phyloP scores from a whole-genome alignment of 2,797 vertebrate genomes.

The Falco peregrinus region DNA sequence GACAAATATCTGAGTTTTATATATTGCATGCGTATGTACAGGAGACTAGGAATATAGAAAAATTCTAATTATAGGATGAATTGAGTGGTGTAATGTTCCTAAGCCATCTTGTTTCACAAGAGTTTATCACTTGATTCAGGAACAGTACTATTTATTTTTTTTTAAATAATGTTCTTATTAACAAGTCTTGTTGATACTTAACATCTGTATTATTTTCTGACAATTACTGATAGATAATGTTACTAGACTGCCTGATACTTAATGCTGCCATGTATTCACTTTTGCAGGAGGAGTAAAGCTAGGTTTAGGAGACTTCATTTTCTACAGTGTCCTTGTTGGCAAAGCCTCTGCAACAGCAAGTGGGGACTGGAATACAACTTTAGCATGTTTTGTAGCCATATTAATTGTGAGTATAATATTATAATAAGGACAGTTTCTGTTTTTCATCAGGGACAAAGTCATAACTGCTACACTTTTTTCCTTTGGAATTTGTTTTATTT shows the following conservation, averaged over 20 bases:
- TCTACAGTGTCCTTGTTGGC: constrained; percentile 98
- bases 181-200: background rate
- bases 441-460: background rate
- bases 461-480: background rate
- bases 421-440: background rate
- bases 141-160: background rate
- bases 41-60: background rate
- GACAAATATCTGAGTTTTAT: background rate
- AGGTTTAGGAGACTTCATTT: constrained; percentile 98
- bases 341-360: constrained; percentile 97
- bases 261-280: constrained; percentile 42
- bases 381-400: constrained; percentile 98
- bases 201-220: background rate
- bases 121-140: background rate
- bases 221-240: background rate
- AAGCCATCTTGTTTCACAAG: background rate
- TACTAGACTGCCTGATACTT: background rate
- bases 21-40: background rate
- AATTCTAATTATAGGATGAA: background rate
- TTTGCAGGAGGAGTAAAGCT: constrained; percentile 94
- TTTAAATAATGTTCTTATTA: background rate
- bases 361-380: constrained; percentile 98
- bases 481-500: background rate
- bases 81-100: background rate
- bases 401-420: constrained; percentile 90